Evolutionary conservation across 2,797 vertebrate species (phyloP), one percentile per base, ranked within the genome.

Genomic region (Anniella stebbinsi): DNA sequence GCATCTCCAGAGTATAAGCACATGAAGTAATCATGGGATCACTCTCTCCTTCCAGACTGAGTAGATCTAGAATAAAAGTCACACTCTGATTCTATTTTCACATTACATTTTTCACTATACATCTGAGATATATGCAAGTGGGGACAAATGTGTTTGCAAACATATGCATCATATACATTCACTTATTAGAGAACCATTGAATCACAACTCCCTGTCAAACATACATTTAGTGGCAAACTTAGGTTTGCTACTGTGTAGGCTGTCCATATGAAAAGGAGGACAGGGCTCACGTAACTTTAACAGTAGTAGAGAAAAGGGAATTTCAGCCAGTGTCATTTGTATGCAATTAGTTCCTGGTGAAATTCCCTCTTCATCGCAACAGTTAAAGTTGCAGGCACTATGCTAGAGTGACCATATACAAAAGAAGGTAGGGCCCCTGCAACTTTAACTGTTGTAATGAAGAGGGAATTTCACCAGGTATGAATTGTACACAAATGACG

Each of bases 21-120:
- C 1, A 90, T 75, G 78, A 87, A 69, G 45, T 66, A 54, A 17
- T 81, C 33, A 77, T 76, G 66, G 48, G 36, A 82, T 72, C 18
- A 82, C 33, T 21, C 28, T 73, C 57, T 83, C 38, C 66, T 83
- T 75, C 45, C 25, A 25, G 15, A 70, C 7, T 54, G 33, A 36
- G n/a, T 54, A 70, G 38, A 69, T 41, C 70, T 67, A 86, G 48
- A 80, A 86, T 15, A 90, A 87, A 75, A 41, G 60, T 57, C 85
- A 83, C 78, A 90, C 70, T 54, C 84, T 80, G 36, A 45, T 70
- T 67, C 51, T 69, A 30, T 67, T 54, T 70, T 23, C 60, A 67
- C n/a, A 51, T 51, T 81, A 41, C 60, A 69, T 72, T 36, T 70
- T 63, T 36, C 60, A 73, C 23, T 80, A 30, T 45, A 33, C 48